Percentiles rank a stretch among this genome's conserved stretches.
These are phyloP conservation scores for Andinoacara biseriatus DNA, from an alignment of 2,113 vertebrate species.

Conservation along the genomic window DNA sequence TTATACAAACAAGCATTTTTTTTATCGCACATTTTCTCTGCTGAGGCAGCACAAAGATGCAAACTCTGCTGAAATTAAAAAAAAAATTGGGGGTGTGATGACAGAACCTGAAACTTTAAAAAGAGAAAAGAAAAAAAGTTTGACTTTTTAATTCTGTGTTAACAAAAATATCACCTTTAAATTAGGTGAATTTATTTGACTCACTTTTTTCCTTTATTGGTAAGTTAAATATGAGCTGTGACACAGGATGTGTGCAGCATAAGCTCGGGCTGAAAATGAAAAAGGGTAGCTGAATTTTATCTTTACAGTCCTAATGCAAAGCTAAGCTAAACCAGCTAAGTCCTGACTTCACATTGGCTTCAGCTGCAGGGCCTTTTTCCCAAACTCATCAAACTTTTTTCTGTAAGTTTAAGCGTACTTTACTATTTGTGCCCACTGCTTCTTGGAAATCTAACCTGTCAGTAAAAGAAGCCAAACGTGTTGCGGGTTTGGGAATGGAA, in stretches of 20 bases:
- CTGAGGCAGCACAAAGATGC: background rate
- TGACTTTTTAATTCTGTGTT: background rate
- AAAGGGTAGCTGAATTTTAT: background rate
- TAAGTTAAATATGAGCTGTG: background rate
- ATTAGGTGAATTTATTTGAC: background rate
- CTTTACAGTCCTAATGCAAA: background rate
- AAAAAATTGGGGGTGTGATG: background rate
- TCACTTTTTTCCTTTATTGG: background rate
- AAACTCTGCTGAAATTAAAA: background rate
- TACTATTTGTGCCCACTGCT: background rate
- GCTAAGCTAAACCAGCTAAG: background rate
- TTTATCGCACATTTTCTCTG: background rate
- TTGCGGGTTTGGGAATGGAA: conserved; percentile 54
- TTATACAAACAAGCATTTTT: background rate
- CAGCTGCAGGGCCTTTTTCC: background rate
- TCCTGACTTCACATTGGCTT: background rate
- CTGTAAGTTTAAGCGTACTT: background rate
- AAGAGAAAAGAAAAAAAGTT: too few relatives aligned
- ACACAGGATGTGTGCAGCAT: background rate
- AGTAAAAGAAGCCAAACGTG: conserved; percentile 1
- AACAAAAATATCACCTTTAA: background rate
- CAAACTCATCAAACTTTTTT: too few relatives aligned
- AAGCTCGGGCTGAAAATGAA: background rate
- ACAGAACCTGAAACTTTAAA: background rate
- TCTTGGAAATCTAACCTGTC: conserved; percentile 12